Evolutionary conservation across 2,888 invertebrate genomes (phyloP), one percentile per base, ranked within the genome.

Genomic region (Erannis defoliaria): DNA sequence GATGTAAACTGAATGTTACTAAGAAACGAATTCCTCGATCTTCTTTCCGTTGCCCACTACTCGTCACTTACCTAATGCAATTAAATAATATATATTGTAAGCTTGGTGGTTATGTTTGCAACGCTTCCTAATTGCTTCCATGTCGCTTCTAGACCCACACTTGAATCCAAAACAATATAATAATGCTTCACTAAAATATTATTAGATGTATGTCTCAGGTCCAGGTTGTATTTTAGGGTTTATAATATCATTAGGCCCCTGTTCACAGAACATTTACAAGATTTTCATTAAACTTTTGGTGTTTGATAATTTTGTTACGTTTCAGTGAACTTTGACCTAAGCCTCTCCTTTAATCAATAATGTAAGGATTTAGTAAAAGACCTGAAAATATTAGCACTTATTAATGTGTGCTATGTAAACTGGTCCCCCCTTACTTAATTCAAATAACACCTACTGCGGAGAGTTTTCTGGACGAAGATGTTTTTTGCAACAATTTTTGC

Each of bases 191-290:
- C 81, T 82, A 81, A 83, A 82, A 82, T 74, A 62, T 82, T 82
- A 73, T 81, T 82, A 82, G 84, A 85, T 75, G 75, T 81, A 85
- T 81, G 88, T 88, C 89, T 89, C 89, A 87, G 90, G 90, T 90
- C 90, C 91, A 89, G 89, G 88, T 90, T 90, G 89, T 90, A 89
- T 80, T 83, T 84, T 86, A 89, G 86, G 81, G 85, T 84, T 85
- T 88, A 84, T 85, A 78, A 84, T 85, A 78, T 80, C 31, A 33
- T 66, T 84, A 31, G 46, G 46, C 29, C 46, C 18, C 2, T 19
- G 46, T 33, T 46, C 46, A 46, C 31, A 31, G 46, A 33, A 46
- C 12, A 23, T 23, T 21, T 29, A 45, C 45, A 16, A 4, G 26
- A 29, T 45, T 23, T 23, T 42, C 0, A 42, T 14, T 23, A 8